Evolutionary conservation across 2,113 vertebrate species (phyloP).

Genomic region (Cryptotis parvus): DNA sequence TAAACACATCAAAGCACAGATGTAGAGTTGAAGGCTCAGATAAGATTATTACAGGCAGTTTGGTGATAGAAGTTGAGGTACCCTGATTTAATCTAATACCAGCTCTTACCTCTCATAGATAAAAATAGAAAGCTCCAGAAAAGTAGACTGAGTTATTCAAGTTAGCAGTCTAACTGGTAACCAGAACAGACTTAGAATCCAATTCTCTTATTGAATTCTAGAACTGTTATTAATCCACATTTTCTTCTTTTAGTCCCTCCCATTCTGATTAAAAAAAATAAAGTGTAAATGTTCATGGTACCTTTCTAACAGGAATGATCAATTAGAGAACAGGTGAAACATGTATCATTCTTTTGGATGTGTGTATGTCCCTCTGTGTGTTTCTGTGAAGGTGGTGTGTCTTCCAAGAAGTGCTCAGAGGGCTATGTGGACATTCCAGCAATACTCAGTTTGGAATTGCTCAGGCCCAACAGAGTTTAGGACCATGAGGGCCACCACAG

Average conservation of each 20-base stretch:
- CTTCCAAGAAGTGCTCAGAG: no score
- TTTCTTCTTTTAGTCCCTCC: neutral
- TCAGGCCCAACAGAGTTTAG: no score
- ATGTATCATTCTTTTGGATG: no score
- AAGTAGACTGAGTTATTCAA: neutral
- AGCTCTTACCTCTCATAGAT: neutral
- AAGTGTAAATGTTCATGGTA: neutral
- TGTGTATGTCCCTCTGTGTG: no score
- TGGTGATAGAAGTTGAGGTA: slow-evolving; percentile 36
- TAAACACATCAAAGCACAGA: no score
- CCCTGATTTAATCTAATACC: neutral
- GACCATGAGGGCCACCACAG: no score
- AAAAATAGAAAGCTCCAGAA: neutral
- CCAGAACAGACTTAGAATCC: neutral
- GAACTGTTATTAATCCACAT: neutral
- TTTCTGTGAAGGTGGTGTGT: no score
- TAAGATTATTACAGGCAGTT: neutral
- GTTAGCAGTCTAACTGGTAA: neutral
- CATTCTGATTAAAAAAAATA: neutral
- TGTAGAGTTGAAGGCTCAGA: neutral
- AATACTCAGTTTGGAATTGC: no score
- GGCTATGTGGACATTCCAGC: no score
- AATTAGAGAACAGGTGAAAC: neutral
- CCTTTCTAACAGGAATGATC: neutral
- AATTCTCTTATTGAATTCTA: neutral